A percentile compares a stretch with the other conserved stretches of the same genome.
phyloP scores from a whole-genome alignment of 2,888 invertebrate species.

The Ischnus inquisitorius region DNA sequence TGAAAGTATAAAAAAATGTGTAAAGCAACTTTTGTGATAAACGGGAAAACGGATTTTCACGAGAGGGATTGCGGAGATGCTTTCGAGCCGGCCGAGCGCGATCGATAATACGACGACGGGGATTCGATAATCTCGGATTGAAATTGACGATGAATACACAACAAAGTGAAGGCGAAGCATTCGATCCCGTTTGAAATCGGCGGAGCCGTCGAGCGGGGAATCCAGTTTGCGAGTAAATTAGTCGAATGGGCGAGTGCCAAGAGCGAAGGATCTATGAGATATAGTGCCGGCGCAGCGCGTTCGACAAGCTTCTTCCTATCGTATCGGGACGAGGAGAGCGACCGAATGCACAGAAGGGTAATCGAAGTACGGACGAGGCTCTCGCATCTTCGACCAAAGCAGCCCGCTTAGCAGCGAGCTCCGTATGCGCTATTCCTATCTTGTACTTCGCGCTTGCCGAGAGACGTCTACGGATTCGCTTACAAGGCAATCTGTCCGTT shows the following conservation, averaged over 20 bases:
- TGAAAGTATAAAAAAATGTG: no score
- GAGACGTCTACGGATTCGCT: constrained; percentile 77
- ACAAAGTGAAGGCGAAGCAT: neutral
- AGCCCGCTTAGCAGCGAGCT: neutral
- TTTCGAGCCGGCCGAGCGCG: no score
- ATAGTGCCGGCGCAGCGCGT: neutral
- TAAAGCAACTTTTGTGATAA: no score
- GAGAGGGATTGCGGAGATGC: no score
- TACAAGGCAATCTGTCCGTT: constrained; percentile 81
- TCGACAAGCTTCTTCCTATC: neutral
- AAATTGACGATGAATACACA: no score
- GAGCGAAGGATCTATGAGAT: constrained; percentile 6
- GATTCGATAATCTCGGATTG: no score
- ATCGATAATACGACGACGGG: no score
- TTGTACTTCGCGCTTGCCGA: constrained; percentile 55
- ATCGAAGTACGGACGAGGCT: constrained; percentile 44
- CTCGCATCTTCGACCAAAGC: constrained; percentile 8
- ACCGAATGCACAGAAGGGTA: constrained; percentile 40
- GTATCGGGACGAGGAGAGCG: constrained; percentile 8
- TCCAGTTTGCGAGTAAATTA: neutral
- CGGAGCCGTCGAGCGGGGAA: neutral
- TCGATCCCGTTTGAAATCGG: neutral
- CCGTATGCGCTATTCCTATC: neutral
- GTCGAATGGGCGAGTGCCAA: neutral
- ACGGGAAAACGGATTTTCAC: no score